Conservation (phyloP, 2,888 invertebrate genomes). For the Cheilosia pagana region DNA sequence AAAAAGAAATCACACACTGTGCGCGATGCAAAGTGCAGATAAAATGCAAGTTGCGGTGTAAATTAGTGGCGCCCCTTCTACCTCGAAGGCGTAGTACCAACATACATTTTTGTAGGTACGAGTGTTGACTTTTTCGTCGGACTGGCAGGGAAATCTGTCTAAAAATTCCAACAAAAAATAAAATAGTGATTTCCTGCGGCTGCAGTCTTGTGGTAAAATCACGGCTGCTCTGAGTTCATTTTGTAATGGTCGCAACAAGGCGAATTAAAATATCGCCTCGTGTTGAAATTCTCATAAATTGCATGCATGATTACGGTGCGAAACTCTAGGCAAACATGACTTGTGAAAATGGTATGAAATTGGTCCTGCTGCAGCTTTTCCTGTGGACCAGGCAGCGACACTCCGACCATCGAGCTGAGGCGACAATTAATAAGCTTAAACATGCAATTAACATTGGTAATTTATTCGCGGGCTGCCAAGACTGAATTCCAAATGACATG, state of each 20-base stretch:
- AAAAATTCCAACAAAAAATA: conserved; percentile 41
- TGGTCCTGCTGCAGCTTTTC: conserved; percentile 46
- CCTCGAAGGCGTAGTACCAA: conserved; percentile 19
- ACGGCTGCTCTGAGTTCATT: conserved; percentile 25
- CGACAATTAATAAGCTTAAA: conserved; percentile 67
- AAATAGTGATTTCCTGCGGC: conserved; percentile 38
- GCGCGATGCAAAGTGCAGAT: conserved; percentile 33
- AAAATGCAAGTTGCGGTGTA: conserved; percentile 39
- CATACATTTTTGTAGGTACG: conserved; percentile 15
- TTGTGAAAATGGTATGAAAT: conserved; percentile 64
- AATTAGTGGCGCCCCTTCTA: conserved; percentile 34
- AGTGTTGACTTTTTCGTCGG: conserved; percentile 48
- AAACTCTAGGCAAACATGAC: conserved; percentile 61
- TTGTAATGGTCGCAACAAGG: not conserved
- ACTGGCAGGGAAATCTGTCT: conserved; percentile 54
- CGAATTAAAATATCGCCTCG: conserved; percentile 64
- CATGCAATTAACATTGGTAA: conserved; percentile 63
- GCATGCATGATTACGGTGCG: conserved; percentile 68
- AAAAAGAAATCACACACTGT: conserved; percentile 22
- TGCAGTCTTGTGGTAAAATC: not conserved
- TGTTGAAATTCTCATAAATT: conserved; percentile 70
- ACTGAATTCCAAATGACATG: conserved; percentile 46
- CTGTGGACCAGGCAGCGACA: conserved; percentile 13
- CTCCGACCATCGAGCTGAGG: conserved; percentile 46
- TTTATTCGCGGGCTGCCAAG: conserved; percentile 48